A percentile compares a stretch with the other conserved stretches of the same genome.
phyloP scores from a whole-genome alignment of 37 sponge, comb jelly and placozoan species.

The Theonella swinhoei region DNA sequence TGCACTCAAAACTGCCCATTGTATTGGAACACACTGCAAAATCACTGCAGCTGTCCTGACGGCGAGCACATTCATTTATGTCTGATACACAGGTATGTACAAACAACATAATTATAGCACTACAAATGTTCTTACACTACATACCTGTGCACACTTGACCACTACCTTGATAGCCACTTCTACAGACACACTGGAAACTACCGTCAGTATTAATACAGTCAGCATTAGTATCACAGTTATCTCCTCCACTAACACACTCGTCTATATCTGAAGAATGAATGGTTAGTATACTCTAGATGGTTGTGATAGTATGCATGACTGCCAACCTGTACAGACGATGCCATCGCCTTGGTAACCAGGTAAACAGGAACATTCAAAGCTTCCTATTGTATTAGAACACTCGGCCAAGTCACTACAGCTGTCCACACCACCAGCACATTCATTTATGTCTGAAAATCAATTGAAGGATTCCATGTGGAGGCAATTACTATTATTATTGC shows the following conservation, averaged over 20 bases:
- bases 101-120: no score
- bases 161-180: neutral
- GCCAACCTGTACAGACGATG: neutral
- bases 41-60: neutral
- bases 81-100: no score
- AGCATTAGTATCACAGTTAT: neutral
- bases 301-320: no score
- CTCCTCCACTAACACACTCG: neutral
- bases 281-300: neutral
- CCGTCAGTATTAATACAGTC: neutral
- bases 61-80: conserved; percentile 1
- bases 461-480: neutral
- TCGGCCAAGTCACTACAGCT: neutral
- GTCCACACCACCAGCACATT: neutral
- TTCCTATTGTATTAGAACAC: neutral
- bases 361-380: neutral
- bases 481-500: neutral
- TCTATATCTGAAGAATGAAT: neutral
- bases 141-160: neutral
- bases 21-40: neutral
- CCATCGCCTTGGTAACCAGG: neutral
- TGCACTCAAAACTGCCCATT: neutral
- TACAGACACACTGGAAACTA: neutral
- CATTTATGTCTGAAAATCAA: conserved; percentile 3
- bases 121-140: neutral